These are phyloP conservation scores for Phylloscopus collybita DNA, from an alignment of 2,797 vertebrate species.

Conservation along the genomic window DNA sequence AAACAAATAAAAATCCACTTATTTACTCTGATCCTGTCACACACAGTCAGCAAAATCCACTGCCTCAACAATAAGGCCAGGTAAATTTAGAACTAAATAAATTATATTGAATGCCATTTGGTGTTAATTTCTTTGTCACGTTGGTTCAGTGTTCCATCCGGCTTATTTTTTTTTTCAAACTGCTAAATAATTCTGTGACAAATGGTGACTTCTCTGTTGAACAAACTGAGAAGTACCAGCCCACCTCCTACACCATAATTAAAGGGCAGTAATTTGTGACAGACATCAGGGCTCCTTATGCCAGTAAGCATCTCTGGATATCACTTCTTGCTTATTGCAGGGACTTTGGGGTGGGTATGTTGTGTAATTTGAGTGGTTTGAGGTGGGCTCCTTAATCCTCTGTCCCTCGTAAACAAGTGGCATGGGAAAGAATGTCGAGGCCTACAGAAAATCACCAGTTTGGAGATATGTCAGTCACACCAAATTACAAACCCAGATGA, in stretches of 20 bases:
- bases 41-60: background rate
- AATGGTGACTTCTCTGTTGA: background rate
- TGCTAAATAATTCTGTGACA: background rate
- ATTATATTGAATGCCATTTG: background rate
- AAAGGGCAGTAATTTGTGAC: background rate
- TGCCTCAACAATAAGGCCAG: background rate
- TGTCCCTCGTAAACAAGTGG: background rate
- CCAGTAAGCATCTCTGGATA: background rate
- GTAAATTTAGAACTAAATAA: background rate
- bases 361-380: background rate
- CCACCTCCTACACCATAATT: background rate
- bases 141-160: background rate
- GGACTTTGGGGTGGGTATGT: fast-evolving
- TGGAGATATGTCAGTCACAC: background rate
- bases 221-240: background rate
- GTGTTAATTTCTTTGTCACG: background rate
- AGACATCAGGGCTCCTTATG: background rate
- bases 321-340: background rate
- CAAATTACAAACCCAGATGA: background rate
- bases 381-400: background rate
- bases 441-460: background rate
- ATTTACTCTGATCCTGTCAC: background rate
- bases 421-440: background rate
- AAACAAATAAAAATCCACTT: background rate
- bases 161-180: background rate